Evolutionary conservation across 2,113 vertebrate genomes (phyloP), one percentile per base, ranked within the genome.

Genomic region (Podarcis cretensis): DNA sequence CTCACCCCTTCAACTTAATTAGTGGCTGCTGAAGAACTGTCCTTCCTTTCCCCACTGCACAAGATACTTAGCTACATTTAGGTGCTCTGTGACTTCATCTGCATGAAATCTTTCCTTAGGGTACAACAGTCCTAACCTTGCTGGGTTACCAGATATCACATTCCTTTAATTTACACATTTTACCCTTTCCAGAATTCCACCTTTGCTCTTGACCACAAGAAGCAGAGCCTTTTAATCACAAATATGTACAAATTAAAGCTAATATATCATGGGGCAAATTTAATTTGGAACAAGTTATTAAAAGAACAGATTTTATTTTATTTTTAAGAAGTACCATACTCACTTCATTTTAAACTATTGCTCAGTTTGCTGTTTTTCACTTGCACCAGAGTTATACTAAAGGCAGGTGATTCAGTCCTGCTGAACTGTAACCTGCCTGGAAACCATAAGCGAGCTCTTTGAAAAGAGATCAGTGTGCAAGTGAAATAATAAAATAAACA

Each of bases 1-100:
- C 86, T 88, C 35, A 48, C 82, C 18, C 77, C 54, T 89, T 25
- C 59, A 68, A 35, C 23, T 84, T 83, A 40, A 87, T 87, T 81
- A 87, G 86, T 74, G 54, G 68, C 30, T 48, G n/a, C 54, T 87
- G 54, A 81, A 6, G 1, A 27, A 6, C 30, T 71, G 35, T 20
- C 73, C 35, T 35, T 65, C 69, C 21, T 88, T 75, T 75, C 30
- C 35, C 40, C 1, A 48, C 30, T 43, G 32, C 21, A 35, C 16
- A 82, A 43, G 32, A 73, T 20, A 21, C 73, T 48, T 43, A 74
- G 14, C 43, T 21, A 16, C 7, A 57, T 87, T 71, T 59, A 87
- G 71, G 57, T 23, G n/a, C 18, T 8, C 10, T 43, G 18, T 27
- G 21, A 7, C n/a, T 85, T 37, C 59, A 75, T 37, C 54, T 75